Evolutionary conservation across 2,113 vertebrate genomes (phyloP), one percentile per base, ranked within the genome.

Genomic region (Limnothrissa miodon): DNA sequence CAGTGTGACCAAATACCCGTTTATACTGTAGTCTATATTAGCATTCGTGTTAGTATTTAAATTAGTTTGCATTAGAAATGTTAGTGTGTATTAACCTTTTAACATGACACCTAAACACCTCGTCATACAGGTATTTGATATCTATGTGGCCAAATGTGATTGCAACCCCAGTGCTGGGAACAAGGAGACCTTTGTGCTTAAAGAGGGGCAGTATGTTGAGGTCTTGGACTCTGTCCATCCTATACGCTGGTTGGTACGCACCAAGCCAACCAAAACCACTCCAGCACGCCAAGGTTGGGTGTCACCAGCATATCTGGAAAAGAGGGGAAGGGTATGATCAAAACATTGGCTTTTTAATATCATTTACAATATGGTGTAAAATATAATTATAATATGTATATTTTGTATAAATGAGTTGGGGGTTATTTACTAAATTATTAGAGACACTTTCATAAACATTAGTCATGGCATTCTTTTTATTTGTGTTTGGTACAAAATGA

Each of bases 131-230:
- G 97, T 94, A 78, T 99, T 97, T 90, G 98, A 99, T 1, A 96
- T 99, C 88, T 99, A 96, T 1, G 96, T 99, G 92, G 96, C 96
- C 83, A 96, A 96, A 1, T 96, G 97, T 7, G 95, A 98, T 92
- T 98, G 97, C 42, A 93, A 90, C n/a, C 96, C 97, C 0, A 88
- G 93, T 19, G 92, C 92, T 0, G 95, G 94, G 0, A 95, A 95
- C 79, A 96, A 87, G 83, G 97, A 98, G 25, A 92, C 95, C 83
- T 96, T 99, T 87, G 86, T 95, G 1, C 91, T 99, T 88, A 97
- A 99, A 85, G 98, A 98, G 90, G 96, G 98, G 0, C 98, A 99
- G 80, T 99, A 97, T 0, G 97, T 99, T 80, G 98, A 99, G 89
- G 96, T 99, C 39, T 92, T 99, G 1, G 98, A 99, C 59, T 96